phyloP scores from a whole-genome alignment of 2,888 invertebrate genomes.

The Yponomeuta sedellus region DNA sequence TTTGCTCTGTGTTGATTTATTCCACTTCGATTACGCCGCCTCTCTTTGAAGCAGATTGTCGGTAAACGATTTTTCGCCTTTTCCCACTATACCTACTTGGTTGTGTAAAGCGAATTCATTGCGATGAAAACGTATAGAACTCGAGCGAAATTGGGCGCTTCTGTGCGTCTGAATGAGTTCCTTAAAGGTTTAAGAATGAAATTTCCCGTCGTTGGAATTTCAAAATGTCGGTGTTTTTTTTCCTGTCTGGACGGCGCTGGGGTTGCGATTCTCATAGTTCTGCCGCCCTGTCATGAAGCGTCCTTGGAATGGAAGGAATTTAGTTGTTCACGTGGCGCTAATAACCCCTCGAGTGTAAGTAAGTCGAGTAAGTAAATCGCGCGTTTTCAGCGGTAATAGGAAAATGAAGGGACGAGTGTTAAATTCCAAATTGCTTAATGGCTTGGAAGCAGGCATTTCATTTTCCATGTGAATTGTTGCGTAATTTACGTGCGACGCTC shows the following conservation, averaged over 20 bases:
- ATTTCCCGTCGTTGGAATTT: constrained; percentile 24
- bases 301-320: constrained; percentile 10
- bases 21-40: constrained; percentile 52
- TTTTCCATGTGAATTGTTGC: constrained; percentile 71
- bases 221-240: constrained; percentile 17
- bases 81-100: constrained; percentile 20
- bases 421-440: constrained; percentile 75
- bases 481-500: constrained; percentile 62
- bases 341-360: constrained; percentile 13
- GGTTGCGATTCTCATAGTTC: not conserved
- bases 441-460: constrained; percentile 71
- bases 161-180: constrained; percentile 13
- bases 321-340: constrained; percentile 15
- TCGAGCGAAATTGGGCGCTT: constrained; percentile 25
- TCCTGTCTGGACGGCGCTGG: not conserved
- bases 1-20: constrained; percentile 59
- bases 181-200: not conserved
- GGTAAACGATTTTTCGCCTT: constrained; percentile 27
- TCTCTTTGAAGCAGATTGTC: constrained; percentile 46
- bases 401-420: constrained; percentile 74
- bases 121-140: constrained; percentile 26
- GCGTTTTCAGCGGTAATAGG: constrained; percentile 65
- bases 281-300: not conserved
- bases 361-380: constrained; percentile 40
- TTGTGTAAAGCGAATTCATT: constrained; percentile 30